Evolutionary conservation across 2,797 vertebrate species (phyloP).

Genomic region (Schizopygopsis malacanthus): DNA sequence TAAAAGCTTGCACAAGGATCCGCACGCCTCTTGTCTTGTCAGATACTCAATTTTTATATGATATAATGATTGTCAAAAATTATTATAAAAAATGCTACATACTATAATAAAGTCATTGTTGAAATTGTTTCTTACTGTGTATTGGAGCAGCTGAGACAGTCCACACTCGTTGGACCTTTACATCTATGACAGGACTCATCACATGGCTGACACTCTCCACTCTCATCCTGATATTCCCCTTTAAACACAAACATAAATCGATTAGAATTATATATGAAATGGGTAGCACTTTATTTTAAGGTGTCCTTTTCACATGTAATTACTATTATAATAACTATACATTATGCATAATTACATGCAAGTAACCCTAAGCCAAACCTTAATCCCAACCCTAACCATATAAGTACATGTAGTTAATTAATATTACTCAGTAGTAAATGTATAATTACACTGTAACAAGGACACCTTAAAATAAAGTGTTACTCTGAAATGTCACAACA

Average conservation of each 20-base stretch:
- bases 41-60: not conserved
- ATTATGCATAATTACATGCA: not conserved
- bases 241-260: slow-evolving; percentile 39
- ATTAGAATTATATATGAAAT: not conserved
- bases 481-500: not conserved
- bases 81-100: not conserved
- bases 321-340: not conserved
- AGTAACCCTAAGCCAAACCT: not conserved
- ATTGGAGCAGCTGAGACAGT: slow-evolving; percentile 83
- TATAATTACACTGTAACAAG: too few species aligned
- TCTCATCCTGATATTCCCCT: slow-evolving; percentile 85
- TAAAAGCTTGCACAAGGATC: too few species aligned
- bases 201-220: slow-evolving; percentile 80
- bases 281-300: not conserved
- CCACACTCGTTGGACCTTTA: slow-evolving; percentile 77
- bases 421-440: too few species aligned
- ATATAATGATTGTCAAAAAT: not conserved
- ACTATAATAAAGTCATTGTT: not conserved
- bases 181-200: slow-evolving; percentile 87
- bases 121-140: slow-evolving; percentile 75
- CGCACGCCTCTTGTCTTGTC: too few species aligned
- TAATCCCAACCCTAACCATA: too few species aligned
- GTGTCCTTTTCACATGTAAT: not conserved
- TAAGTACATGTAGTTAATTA: too few species aligned
- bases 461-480: not conserved